phyloP scores from a whole-genome alignment of 2,888 invertebrate species.

The Thymelicus lineola region DNA sequence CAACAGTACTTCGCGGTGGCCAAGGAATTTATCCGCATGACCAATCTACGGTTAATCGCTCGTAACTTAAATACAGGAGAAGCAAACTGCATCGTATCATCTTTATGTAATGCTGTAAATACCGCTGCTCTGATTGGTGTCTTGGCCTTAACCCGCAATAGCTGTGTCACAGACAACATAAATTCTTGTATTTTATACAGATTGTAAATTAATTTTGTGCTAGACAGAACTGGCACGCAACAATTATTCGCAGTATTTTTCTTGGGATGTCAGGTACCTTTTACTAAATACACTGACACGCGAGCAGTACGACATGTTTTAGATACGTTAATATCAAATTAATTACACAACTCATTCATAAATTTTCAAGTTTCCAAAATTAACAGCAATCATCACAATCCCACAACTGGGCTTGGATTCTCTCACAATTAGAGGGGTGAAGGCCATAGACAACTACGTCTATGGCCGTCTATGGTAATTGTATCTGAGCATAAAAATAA shows the following conservation, averaged over 20 bases:
- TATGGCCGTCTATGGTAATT: too few species aligned
- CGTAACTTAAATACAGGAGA: constrained; percentile 29
- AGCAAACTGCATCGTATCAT: constrained; percentile 48
- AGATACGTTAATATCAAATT: too few species aligned
- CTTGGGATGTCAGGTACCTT: too few species aligned
- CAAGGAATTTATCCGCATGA: constrained; percentile 32
- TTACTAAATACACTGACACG: neutral
- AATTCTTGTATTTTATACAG: constrained; percentile 29
- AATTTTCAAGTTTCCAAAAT: too few species aligned
- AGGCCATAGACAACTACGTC: too few species aligned
- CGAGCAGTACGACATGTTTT: neutral
- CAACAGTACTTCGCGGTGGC: constrained; percentile 3
- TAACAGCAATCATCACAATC: too few species aligned
- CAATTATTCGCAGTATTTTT: neutral
- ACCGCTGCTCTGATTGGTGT: constrained; percentile 39
- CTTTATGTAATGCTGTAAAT: constrained; percentile 63
- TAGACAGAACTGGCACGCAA: neutral
- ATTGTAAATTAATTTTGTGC: constrained; percentile 22
- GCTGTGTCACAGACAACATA: constrained; percentile 30
- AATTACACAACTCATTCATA: too few species aligned
- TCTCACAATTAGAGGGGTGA: too few species aligned
- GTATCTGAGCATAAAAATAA: too few species aligned
- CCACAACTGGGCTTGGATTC: too few species aligned
- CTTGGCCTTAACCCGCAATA: constrained; percentile 60
- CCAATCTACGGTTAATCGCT: constrained; percentile 30